Evolutionary conservation across 1,140 invertebrate genomes (phyloP).

Genomic region (Calephelis nemesis): DNA sequence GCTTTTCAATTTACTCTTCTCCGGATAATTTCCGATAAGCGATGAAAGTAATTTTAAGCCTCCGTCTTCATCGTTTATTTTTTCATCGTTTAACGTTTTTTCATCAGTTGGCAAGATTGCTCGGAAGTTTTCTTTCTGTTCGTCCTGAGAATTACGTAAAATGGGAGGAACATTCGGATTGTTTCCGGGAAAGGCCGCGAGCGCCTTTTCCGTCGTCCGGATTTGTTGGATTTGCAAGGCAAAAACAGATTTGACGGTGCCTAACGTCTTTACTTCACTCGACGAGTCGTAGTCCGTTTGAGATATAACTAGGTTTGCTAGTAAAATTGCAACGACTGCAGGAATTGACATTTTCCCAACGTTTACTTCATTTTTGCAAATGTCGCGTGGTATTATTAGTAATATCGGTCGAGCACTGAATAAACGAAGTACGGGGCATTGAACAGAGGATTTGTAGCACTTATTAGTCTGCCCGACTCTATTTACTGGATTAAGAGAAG

Average conservation of each 20-base stretch:
- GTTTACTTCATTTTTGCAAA: conserved; percentile 36
- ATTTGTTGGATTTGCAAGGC: conserved; percentile 58
- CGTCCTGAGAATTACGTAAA: conserved; percentile 37
- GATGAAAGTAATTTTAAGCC: conserved; percentile 46
- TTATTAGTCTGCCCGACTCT: conserved; percentile 69
- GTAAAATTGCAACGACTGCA: conserved; percentile 47
- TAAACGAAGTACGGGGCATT: conserved; percentile 47
- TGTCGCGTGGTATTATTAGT: conserved; percentile 47
- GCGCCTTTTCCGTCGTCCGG: conserved; percentile 54
- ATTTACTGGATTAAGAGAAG: conserved; percentile 69
- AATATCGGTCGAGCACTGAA: conserved; percentile 49
- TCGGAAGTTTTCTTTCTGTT: conserved; percentile 59
- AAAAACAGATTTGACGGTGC: conserved; percentile 48
- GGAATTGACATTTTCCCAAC: conserved; percentile 43
- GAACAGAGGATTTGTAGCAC: conserved; percentile 73
- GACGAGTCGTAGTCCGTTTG: conserved; percentile 41
- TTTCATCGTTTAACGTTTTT: conserved; percentile 47
- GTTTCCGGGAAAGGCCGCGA: conserved; percentile 59
- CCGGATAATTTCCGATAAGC: conserved; percentile 34
- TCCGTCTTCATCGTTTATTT: conserved; percentile 44
- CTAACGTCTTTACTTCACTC: conserved; percentile 51
- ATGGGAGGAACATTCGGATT: conserved; percentile 57
- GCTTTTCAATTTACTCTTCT: conserved; percentile 28
- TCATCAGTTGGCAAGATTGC: conserved; percentile 59
- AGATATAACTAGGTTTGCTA: conserved; percentile 49